Evolutionary conservation across 2,797 vertebrate genomes (phyloP), one percentile per base, ranked within the genome.

Genomic region (Molothrus ater): DNA sequence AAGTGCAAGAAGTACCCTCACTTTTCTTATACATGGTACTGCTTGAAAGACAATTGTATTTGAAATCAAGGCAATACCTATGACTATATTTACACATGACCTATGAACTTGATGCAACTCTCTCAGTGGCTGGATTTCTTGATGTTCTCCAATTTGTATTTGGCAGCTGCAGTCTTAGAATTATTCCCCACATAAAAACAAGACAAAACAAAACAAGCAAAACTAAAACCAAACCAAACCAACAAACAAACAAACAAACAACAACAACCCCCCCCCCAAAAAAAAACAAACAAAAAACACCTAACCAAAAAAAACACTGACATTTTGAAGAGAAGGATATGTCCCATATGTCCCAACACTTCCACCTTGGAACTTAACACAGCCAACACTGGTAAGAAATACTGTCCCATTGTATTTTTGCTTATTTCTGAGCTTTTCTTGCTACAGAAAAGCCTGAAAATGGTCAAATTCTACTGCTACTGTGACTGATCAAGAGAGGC

Each of bases 381-480:
- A 81, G 31, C 6, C 3, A 82, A 43, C 0, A 6, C 0, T 38
- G 19, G 11, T 40, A 47, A 71, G 18, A 76, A 6, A 54, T 32
- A 63, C 4, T 42, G 22, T 25, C 19, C 38, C 31, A 60, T 1
- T 3, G 3, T 28, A 34, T 57, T 85, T 64, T 51, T 82, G 72
- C 29, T 32, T 38, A 32, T 45, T 86, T 80, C 22, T 54, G 32
- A 74, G 14, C 19, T 71, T 80, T 72, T 57, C 88, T 90, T 69
- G 8, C n/a, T 47, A 43, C 4, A 64, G 26, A 68, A 83, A 76
- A 90, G 10, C 17, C 26, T 74, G 31, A 71, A 85, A 82, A 57
- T 25, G 38, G 12, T 34, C 28, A 85, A 69, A 89, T 74, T 2
- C 12, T 48, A 8, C 21, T 89, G 18, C 6, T 50, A 26, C 8